Percentiles rank a stretch among this genome's conserved stretches.
Evolutionary conservation across 1,140 invertebrate species (phyloP).

Genomic region (Drepana arcuata): DNA sequence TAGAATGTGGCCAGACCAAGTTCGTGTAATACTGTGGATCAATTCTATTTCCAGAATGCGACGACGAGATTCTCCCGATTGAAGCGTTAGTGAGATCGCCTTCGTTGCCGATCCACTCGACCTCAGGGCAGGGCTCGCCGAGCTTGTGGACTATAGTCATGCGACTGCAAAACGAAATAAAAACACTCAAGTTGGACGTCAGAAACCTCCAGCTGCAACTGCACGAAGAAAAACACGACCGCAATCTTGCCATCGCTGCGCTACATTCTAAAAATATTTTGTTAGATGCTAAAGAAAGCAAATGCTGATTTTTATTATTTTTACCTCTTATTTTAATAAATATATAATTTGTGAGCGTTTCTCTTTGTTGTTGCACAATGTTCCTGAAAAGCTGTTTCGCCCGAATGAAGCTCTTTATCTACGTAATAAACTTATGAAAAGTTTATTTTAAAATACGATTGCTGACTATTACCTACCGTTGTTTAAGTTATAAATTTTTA

Average conservation of each 20-base stretch:
- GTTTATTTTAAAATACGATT: too few relatives aligned
- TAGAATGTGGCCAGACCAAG: background rate
- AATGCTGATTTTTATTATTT: slow-evolving; percentile 35
- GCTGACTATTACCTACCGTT: too few relatives aligned
- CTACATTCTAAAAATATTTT: slow-evolving; percentile 57
- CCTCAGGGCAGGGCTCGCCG: slow-evolving; percentile 37
- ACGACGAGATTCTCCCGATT: slow-evolving; percentile 50
- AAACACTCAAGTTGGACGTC: slow-evolving; percentile 57
- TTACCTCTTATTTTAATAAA: background rate
- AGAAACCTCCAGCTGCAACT: slow-evolving; percentile 55
- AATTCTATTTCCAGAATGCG: slow-evolving; percentile 62
- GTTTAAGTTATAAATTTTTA: too few relatives aligned
- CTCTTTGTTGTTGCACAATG: too few relatives aligned
- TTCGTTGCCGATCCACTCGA: slow-evolving; percentile 58
- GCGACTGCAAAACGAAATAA: slow-evolving; percentile 61
- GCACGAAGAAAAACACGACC: slow-evolving; percentile 64
- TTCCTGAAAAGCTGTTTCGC: too few relatives aligned
- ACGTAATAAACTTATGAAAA: too few relatives aligned
- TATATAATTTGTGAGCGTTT: too few relatives aligned
- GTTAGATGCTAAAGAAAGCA: slow-evolving; percentile 66
- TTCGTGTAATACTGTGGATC: too few relatives aligned
- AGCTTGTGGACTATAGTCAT: slow-evolving; percentile 62
- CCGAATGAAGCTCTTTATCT: too few relatives aligned
- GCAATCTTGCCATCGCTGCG: slow-evolving; percentile 58
- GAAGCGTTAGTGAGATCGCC: slow-evolving; percentile 63